phyloP scores from a whole-genome alignment of 2,797 vertebrate genomes.

The Rhynchonycteris naso region DNA sequence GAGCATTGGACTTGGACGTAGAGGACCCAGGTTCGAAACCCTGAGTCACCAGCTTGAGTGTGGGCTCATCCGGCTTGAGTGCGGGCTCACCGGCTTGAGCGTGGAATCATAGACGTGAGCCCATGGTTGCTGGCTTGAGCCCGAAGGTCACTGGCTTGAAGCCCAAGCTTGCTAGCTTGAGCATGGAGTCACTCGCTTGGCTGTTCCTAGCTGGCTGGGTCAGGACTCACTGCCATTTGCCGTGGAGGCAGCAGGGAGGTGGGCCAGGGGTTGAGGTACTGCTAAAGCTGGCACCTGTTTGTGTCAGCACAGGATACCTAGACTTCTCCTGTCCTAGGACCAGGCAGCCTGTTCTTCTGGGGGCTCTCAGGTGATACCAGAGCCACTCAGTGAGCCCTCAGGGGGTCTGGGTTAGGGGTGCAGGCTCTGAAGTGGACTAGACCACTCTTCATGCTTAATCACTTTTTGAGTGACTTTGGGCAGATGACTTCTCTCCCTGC shows the following conservation, averaged over 20 bases:
- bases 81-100: too few relatives aligned
- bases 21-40: too few relatives aligned
- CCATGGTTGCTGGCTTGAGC: too few relatives aligned
- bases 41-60: too few relatives aligned
- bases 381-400: neutral
- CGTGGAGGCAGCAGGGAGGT: neutral
- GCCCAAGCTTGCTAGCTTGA: too few relatives aligned
- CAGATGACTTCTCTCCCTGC: neutral
- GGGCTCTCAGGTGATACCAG: neutral
- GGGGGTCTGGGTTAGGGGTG: neutral
- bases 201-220: neutral
- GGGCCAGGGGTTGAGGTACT: neutral
- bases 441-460: neutral
- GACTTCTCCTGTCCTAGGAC: neutral
- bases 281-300: neutral
- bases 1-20: too few relatives aligned
- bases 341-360: neutral
- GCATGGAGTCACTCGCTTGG: neutral
- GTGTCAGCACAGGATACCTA: neutral
- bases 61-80: too few relatives aligned
- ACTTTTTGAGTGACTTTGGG: neutral
- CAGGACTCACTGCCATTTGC: neutral
- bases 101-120: too few relatives aligned
- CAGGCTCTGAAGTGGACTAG: neutral
- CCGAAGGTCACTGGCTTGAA: too few relatives aligned